Conservation (phyloP, 2,797 vertebrate species). For the Podarcis siculus region DNA sequence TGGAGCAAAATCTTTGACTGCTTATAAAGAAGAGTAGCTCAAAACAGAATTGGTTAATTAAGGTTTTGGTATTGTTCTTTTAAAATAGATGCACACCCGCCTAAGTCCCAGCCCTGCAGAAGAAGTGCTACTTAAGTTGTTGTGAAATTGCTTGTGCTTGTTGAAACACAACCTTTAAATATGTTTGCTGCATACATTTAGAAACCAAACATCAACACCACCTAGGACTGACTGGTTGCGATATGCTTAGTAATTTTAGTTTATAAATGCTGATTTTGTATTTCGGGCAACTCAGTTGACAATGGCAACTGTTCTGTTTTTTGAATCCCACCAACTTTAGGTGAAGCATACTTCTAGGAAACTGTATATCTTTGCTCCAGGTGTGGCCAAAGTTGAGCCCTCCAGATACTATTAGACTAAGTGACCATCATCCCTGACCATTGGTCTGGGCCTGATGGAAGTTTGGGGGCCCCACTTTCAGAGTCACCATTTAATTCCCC, state of each 20-base stretch:
- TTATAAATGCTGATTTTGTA: background rate
- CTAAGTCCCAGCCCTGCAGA: slow-evolving; percentile 13
- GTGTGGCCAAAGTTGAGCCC: no score
- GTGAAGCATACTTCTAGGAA: background rate
- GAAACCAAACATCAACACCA: background rate
- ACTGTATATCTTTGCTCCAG: background rate
- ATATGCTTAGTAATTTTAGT: background rate
- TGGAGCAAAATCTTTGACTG: slow-evolving; percentile 34
- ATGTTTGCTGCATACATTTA: background rate
- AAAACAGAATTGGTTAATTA: slow-evolving; percentile 45
- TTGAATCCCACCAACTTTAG: background rate
- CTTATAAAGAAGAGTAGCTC: slow-evolving; percentile 58
- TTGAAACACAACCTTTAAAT: slow-evolving; percentile 12
- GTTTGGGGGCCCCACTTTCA: background rate
- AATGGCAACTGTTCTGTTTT: background rate
- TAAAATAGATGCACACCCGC: slow-evolving; percentile 37
- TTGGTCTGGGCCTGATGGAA: no score
- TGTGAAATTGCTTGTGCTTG: slow-evolving; percentile 12
- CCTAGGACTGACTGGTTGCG: background rate
- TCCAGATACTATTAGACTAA: no score
- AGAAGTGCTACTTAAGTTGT: slow-evolving; percentile 14
- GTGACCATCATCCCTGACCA: no score
- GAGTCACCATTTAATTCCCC: background rate
- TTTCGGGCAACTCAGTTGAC: background rate
- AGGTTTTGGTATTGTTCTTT: slow-evolving; percentile 42